Percentiles rank a stretch among this genome's conserved stretches.
These are phyloP conservation scores for Andrena chrysosceles DNA, from an alignment of 2,888 invertebrate species.

Conservation along the genomic window DNA sequence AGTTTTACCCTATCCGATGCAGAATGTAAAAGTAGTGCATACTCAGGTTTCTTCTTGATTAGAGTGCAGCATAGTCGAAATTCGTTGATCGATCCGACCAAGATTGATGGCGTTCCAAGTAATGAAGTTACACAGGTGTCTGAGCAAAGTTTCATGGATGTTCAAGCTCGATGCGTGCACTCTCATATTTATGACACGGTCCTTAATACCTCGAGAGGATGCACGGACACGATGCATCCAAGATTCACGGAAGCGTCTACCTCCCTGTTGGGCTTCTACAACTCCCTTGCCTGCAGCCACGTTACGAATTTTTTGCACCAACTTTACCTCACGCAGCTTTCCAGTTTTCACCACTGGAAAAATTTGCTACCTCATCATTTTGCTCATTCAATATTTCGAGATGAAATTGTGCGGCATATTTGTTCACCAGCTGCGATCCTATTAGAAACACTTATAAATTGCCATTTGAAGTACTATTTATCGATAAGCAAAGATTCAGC, in stretches of 20 bases:
- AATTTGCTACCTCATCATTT: neutral
- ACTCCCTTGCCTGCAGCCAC: conserved; percentile 25
- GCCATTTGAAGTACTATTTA: neutral
- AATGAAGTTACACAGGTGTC: conserved; percentile 35
- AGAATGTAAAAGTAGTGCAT: neutral
- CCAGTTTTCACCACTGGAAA: neutral
- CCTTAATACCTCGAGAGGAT: conserved; percentile 69
- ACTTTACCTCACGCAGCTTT: neutral
- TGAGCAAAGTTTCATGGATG: conserved; percentile 49
- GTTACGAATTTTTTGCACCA: conserved; percentile 16
- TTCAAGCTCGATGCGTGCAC: conserved; percentile 66
- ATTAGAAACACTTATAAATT: too few species aligned
- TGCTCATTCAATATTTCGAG: neutral
- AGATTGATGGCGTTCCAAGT: conserved; percentile 27
- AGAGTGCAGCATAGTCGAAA: neutral
- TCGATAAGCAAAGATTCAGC: neutral
- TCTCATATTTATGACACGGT: conserved; percentile 73
- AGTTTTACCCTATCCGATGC: too few species aligned
- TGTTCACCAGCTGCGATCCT: too few species aligned
- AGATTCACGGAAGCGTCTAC: conserved; percentile 34
- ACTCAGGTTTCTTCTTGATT: conserved; percentile 3
- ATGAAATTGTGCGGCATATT: too few species aligned
- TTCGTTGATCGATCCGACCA: conserved; percentile 16
- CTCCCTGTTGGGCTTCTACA: conserved; percentile 17
- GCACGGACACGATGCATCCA: conserved; percentile 66